Conservation (phyloP, 2,797 vertebrate genomes). For the Phataginus tetradactyla region DNA sequence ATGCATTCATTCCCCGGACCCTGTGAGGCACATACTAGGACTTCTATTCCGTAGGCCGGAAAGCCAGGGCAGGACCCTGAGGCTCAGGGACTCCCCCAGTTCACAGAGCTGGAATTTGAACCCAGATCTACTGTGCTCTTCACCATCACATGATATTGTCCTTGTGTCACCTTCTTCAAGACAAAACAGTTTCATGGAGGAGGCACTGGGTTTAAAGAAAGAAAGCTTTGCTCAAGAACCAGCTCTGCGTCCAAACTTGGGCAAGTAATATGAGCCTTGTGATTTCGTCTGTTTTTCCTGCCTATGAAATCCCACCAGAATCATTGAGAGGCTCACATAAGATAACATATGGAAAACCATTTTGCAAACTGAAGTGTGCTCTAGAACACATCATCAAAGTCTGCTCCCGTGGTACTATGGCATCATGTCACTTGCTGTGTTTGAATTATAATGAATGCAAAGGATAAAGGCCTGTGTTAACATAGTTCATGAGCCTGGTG, state of each 20-base stretch:
- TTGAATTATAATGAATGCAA: neutral
- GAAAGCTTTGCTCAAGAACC: neutral
- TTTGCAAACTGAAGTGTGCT: neutral
- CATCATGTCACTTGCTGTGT: neutral
- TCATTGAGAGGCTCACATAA: neutral
- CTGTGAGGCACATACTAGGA: neutral
- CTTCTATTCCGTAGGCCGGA: neutral
- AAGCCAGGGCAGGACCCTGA: neutral
- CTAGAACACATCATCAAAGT: neutral
- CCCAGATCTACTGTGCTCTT: neutral
- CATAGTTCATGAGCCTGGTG: neutral
- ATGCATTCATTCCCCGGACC: neutral
- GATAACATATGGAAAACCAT: neutral
- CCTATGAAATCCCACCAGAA: neutral
- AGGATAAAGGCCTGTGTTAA: neutral
- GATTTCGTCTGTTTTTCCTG: conserved; percentile 6
- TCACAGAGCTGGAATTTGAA: neutral
- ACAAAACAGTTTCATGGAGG: neutral
- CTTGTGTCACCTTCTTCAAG: neutral
- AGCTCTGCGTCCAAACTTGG: neutral
- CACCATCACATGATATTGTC: neutral
- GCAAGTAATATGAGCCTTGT: conserved; percentile 27
- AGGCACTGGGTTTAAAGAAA: neutral
- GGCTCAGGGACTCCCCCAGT: neutral
- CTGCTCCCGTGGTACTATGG: neutral